A percentile compares a stretch with the other conserved stretches of the same genome.
Conservation (phyloP, 2,888 invertebrate genomes). For the Netelia inedita region DNA sequence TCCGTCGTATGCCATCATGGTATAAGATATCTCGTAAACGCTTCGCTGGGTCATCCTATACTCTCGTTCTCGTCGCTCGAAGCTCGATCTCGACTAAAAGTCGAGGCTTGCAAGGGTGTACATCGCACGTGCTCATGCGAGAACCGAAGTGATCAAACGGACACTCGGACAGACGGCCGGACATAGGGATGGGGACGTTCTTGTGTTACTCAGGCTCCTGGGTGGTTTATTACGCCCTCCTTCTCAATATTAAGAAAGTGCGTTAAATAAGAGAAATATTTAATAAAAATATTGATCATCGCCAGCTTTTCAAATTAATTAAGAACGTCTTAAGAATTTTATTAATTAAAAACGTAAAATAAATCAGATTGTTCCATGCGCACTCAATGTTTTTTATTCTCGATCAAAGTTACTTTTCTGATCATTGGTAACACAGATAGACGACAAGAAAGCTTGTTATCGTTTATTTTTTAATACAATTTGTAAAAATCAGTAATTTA, state of each 20-base stretch:
- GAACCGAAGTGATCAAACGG: constrained; percentile 49
- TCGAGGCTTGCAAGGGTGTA: constrained; percentile 57
- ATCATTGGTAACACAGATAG: no score
- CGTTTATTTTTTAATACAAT: no score
- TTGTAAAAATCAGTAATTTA: no score
- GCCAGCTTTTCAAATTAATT: background rate
- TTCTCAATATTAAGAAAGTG: constrained; percentile 7
- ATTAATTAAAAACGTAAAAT: background rate
- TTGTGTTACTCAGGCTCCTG: constrained; percentile 60
- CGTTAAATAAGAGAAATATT: background rate
- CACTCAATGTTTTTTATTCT: no score
- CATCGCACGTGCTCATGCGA: constrained; percentile 35
- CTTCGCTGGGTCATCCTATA: constrained; percentile 79
- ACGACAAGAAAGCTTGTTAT: no score
- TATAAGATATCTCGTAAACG: constrained; percentile 76
- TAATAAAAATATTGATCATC: background rate
- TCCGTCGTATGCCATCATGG: constrained; percentile 80
- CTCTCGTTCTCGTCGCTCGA: constrained; percentile 67
- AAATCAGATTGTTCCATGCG: no score
- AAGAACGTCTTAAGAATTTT: background rate
- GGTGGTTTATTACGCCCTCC: constrained; percentile 34
- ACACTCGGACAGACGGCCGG: constrained; percentile 26
- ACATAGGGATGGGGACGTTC: constrained; percentile 47
- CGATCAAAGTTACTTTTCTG: no score
- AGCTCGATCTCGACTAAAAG: constrained; percentile 72